phyloP scores from a whole-genome alignment of 2,797 vertebrate genomes.

The Anniella stebbinsi region DNA sequence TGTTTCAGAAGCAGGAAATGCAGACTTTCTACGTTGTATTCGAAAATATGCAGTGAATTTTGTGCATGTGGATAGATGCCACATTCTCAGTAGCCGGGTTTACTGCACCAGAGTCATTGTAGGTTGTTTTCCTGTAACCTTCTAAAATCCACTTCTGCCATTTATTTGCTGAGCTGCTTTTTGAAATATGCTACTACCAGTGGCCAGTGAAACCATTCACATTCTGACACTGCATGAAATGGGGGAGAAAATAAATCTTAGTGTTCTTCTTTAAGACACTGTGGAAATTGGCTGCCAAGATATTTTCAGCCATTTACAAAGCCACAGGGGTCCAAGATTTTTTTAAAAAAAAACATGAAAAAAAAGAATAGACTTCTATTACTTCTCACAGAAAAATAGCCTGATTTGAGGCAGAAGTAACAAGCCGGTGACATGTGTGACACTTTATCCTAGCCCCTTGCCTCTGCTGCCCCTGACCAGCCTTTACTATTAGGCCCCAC shows the following conservation, averaged over 20 bases:
- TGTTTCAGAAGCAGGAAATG: neutral
- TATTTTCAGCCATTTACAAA: neutral
- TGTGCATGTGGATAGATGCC: neutral
- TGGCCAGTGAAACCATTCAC: conserved; percentile 3
- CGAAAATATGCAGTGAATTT: neutral
- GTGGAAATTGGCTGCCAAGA: neutral
- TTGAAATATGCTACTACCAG: conserved; percentile 26
- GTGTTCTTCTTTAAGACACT: conserved; percentile 10
- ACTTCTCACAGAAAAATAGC: conserved; percentile 28
- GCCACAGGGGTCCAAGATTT: conserved; percentile 6
- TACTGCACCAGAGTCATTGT: neutral
- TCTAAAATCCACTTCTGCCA: neutral
- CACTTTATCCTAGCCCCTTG: too few species aligned
- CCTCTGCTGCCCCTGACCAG: too few species aligned
- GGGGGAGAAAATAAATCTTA: neutral
- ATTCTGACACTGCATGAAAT: neutral
- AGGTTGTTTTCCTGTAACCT: neutral
- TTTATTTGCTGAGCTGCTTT: neutral
- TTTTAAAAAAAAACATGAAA: neutral
- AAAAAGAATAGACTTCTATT: conserved; percentile 28
- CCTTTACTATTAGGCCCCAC: too few species aligned
- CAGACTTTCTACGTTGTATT: neutral
- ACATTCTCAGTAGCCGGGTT: neutral
- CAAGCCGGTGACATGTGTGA: neutral
- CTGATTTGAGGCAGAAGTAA: conserved; percentile 15